These are phyloP conservation scores for Deilephila elpenor DNA, from an alignment of 2,888 invertebrate genomes.

Conservation along the genomic window DNA sequence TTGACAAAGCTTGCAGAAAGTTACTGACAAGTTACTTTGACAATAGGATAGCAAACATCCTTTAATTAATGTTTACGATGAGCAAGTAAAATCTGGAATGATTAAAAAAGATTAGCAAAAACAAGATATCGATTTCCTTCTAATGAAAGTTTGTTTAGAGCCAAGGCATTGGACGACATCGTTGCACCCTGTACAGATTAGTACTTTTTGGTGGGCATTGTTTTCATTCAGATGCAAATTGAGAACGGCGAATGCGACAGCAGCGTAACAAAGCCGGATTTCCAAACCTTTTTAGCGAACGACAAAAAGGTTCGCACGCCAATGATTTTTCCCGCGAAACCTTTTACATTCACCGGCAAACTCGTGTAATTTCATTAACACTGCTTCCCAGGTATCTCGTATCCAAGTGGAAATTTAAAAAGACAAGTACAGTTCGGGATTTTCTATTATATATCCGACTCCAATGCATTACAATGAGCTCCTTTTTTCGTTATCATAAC, in stretches of 20 bases:
- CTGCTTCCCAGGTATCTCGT: slow-evolving; percentile 1
- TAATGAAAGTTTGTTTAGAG: not conserved
- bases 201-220: slow-evolving; percentile 1
- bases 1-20: too few relatives aligned
- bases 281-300: slow-evolving; percentile 5
- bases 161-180: not conserved
- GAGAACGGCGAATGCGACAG: slow-evolving; percentile 10
- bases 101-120: too few relatives aligned
- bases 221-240: slow-evolving; percentile 23
- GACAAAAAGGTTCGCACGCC: slow-evolving; percentile 18
- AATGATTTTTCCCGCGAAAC: slow-evolving; percentile 16
- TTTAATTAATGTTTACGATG: too few relatives aligned
- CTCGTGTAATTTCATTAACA: slow-evolving; percentile 25
- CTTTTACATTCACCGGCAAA: slow-evolving; percentile 2
- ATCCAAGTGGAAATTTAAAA: slow-evolving; percentile 17
- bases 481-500: slow-evolving; percentile 53
- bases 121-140: too few relatives aligned
- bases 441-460: slow-evolving; percentile 42
- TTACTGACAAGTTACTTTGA: too few relatives aligned
- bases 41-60: too few relatives aligned
- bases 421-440: slow-evolving; percentile 28
- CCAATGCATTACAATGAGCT: slow-evolving; percentile 58
- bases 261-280: slow-evolving; percentile 16
- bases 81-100: too few relatives aligned
- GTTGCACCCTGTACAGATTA: not conserved